Conservation (phyloP, 2,797 vertebrate species). For the Simalia tracyae region DNA sequence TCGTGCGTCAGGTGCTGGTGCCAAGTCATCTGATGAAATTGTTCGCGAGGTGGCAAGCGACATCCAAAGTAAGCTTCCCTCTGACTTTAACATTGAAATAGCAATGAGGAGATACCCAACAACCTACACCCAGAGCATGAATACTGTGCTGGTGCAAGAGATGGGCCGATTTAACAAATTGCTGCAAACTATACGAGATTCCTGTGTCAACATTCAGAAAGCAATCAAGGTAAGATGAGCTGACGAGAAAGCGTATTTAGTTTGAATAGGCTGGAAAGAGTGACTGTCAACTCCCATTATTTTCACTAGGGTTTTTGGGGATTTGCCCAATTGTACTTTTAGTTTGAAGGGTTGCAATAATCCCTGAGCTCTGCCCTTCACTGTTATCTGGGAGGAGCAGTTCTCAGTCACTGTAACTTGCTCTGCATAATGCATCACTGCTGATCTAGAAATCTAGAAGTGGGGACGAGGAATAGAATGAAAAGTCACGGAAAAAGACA, state of each 20-base stretch:
- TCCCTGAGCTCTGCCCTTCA: not conserved
- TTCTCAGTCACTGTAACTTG: not conserved
- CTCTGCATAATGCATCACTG: not conserved
- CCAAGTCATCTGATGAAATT: constrained; percentile 83
- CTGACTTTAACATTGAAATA: constrained; percentile 81
- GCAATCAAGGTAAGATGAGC: constrained; percentile 83
- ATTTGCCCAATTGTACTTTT: not conserved
- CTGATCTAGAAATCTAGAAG: not conserved
- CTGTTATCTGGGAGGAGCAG: not conserved
- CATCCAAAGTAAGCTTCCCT: constrained; percentile 84
- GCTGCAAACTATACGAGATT: constrained; percentile 78
- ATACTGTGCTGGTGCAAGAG: constrained; percentile 90
- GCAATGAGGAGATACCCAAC: constrained; percentile 84
- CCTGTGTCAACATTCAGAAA: constrained; percentile 85
- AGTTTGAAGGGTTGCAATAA: not conserved
- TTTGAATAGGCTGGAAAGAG: not conserved
- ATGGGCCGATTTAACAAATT: constrained; percentile 91
- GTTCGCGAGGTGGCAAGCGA: constrained; percentile 86
- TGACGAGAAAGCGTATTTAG: not conserved
- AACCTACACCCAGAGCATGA: constrained; percentile 88
- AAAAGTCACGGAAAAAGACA: not conserved
- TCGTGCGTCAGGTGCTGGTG: constrained; percentile 76
- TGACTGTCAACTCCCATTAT: not conserved
- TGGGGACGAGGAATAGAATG: not conserved
- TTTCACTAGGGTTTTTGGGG: not conserved